Evolutionary conservation across 64 coral and sea anemone genomes (phyloP), one percentile per base, ranked within the genome.

Genomic region (Platygyra sinensis): DNA sequence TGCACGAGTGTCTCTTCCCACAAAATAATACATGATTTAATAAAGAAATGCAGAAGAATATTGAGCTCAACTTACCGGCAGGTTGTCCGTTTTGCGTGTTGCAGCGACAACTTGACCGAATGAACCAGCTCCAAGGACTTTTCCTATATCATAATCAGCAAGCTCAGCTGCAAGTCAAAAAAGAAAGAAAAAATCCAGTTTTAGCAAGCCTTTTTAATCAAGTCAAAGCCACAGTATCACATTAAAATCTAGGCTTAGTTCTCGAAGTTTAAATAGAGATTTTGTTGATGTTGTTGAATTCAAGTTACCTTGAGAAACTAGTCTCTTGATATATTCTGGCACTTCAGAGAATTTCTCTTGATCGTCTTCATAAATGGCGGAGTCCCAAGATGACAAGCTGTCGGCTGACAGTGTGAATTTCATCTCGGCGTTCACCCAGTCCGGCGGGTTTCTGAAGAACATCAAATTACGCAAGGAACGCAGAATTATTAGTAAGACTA

Each of bases 101-200:
- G 39, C 76, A 79, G 76, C 24, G 20, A 79, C 25, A 1, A 79
- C 76, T 27, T 55, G 76, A 79, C 76, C 76, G 10, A 79, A 79
- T 57, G 65, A 7, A 69, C 65, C 65, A 25, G 65, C 22, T 69
- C 65, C 65, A 25, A 69, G 65, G 24, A 69, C 22, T 69, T 69
- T 69, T 25, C n/a, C 65, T 9, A 69, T 69, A 7, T 69, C 65
- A 27, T 69, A 69, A 27, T 28, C 25, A 24, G 65, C 65, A 69
- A 69, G 65, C 22, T 69, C 22, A 69, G 65, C n/a, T 69, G n/a
- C 22, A 67, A 69, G 5, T 69, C 25, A 12, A 27, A 8, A 7
- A 24, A n/a, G 0, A 69, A 29, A 25, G 8, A 27, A 65, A 24
- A 18, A 65, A 65, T 65, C 62, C 42, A 46, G 42, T 46, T 46